These are phyloP conservation scores for Cydia fagiglandana DNA, from an alignment of 1,140 invertebrate genomes.

Conservation along the genomic window DNA sequence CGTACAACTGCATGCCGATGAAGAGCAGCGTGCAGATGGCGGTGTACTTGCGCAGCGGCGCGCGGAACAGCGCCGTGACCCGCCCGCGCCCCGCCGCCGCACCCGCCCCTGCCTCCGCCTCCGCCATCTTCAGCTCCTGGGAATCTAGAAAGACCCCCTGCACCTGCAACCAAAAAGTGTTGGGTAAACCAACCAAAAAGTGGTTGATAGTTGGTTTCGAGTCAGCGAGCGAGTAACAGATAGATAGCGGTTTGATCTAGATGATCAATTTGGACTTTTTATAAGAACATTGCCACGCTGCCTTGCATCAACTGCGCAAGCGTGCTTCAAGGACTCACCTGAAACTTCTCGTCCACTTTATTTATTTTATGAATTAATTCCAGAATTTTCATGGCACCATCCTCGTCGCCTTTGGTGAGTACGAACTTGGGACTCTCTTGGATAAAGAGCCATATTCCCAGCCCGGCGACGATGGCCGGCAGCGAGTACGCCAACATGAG, in stretches of 20 bases:
- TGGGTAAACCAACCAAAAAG: too few species aligned
- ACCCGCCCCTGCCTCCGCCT: too few species aligned
- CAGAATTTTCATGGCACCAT: neutral
- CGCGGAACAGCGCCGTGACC: conserved; percentile 53
- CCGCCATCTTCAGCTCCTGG: too few species aligned
- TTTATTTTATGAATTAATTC: neutral
- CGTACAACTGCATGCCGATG: neutral
- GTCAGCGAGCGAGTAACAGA: too few species aligned
- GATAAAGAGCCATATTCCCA: conserved; percentile 49
- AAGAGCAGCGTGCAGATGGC: conserved; percentile 54
- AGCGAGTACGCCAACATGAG: conserved; percentile 50
- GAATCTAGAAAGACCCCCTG: too few species aligned
- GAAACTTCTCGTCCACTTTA: conserved; percentile 18
- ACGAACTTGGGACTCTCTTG: conserved; percentile 64
- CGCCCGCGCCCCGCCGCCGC: conserved; percentile 33
- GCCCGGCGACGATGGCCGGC: conserved; percentile 47
- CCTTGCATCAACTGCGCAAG: too few species aligned
- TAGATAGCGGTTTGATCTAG: too few species aligned
- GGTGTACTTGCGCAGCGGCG: conserved; percentile 57
- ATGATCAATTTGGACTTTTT: too few species aligned
- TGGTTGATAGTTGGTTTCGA: too few species aligned
- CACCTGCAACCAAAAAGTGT: too few species aligned
- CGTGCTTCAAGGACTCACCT: conserved; percentile 43
- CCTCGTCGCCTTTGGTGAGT: conserved; percentile 27
- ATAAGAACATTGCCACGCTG: too few species aligned